Conservation (phyloP, 2,888 invertebrate species). For the Diarsia rubi region DNA sequence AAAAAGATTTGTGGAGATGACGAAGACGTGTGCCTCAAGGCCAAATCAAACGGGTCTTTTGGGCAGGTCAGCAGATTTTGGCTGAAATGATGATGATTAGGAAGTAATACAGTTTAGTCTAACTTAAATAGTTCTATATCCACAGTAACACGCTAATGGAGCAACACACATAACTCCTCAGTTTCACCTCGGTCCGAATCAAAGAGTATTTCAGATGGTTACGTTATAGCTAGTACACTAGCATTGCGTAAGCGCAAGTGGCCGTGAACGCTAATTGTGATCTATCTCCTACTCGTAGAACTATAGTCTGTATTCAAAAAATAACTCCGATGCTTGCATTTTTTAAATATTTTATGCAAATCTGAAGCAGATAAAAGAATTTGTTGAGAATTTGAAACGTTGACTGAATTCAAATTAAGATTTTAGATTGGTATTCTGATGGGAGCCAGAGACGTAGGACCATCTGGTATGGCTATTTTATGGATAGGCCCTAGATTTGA, state of each 20-base stretch:
- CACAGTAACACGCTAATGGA: conserved; percentile 25
- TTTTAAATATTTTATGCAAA: conserved; percentile 18
- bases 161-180: conserved; percentile 45
- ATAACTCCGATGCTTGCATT: conserved; percentile 15
- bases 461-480: background rate
- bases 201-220: conserved; percentile 70
- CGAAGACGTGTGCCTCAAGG: no score
- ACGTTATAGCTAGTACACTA: conserved; percentile 60
- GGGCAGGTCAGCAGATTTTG: no score
- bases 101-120: background rate
- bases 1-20: no score
- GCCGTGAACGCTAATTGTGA: conserved; percentile 67
- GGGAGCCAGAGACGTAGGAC: background rate
- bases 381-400: background rate
- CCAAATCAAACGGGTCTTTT: no score
- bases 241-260: conserved; percentile 53
- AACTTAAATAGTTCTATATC: background rate
- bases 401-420: background rate
- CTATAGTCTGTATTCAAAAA: conserved; percentile 28
- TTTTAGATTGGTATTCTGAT: background rate
- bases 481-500: background rate
- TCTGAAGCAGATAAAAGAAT: background rate
- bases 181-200: conserved; percentile 74
- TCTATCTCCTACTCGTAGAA: conserved; percentile 37
- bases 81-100: background rate